These are phyloP conservation scores for Mimachlamys varia DNA, from an alignment of 2,888 invertebrate species.

Conservation along the genomic window DNA sequence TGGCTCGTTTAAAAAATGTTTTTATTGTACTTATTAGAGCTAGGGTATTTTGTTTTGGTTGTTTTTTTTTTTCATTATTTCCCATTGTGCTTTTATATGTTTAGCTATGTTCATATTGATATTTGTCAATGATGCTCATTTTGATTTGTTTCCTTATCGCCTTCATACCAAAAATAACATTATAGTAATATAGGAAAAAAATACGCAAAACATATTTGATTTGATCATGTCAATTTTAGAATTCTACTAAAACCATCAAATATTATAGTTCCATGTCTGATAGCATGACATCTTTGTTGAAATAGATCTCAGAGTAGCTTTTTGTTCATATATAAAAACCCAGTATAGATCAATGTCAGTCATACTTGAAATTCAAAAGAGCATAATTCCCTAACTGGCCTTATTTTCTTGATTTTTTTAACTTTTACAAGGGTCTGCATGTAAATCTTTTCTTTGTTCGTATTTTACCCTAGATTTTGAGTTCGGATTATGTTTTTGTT, in stretches of 20 bases:
- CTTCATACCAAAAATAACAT: background rate
- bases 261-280: background rate
- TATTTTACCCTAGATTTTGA: too few species aligned
- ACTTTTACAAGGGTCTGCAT: too few species aligned
- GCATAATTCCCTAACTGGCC: too few species aligned
- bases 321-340: too few species aligned
- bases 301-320: too few species aligned
- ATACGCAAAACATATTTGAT: background rate
- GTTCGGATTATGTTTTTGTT: too few species aligned
- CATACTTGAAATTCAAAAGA: too few species aligned
- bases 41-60: background rate
- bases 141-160: background rate
- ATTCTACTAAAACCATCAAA: background rate
- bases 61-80: background rate
- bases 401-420: too few species aligned
- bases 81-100: background rate
- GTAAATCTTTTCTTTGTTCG: too few species aligned
- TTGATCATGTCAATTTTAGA: background rate
- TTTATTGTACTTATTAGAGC: background rate
- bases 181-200: background rate
- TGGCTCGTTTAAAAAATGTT: too few species aligned
- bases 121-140: background rate
- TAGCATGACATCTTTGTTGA: background rate
- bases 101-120: background rate
- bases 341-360: too few species aligned